Evolutionary conservation across 2,888 invertebrate genomes (phyloP).

Genomic region (Brenthis hecate): DNA sequence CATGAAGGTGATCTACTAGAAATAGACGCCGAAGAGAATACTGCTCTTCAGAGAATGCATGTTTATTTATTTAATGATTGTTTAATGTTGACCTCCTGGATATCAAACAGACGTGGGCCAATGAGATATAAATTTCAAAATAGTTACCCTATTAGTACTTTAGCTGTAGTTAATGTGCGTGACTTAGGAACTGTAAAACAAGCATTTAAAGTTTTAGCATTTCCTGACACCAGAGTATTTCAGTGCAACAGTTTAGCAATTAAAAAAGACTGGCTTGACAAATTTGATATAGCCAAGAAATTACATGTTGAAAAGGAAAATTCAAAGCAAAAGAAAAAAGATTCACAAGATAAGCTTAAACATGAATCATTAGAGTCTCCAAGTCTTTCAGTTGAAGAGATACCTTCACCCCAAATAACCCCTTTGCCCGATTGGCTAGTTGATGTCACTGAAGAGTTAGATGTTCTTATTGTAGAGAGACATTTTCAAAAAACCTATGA

Average conservation of each 20-base stretch:
- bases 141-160: slow-evolving; percentile 91
- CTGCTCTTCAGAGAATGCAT: slow-evolving; percentile 92
- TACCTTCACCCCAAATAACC: slow-evolving; percentile 67
- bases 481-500: slow-evolving; percentile 96
- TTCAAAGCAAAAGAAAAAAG: slow-evolving; percentile 80
- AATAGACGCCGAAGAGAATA: slow-evolving; percentile 93
- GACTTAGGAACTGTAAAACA: slow-evolving; percentile 95
- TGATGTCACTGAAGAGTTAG: slow-evolving; percentile 96
- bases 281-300: slow-evolving; percentile 95
- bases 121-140: slow-evolving; percentile 92
- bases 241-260: slow-evolving; percentile 91
- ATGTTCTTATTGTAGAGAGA: slow-evolving; percentile 96
- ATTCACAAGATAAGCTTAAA: slow-evolving; percentile 67
- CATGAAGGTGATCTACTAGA: slow-evolving; percentile 96
- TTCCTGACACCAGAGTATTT: slow-evolving; percentile 95
- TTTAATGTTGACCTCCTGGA: slow-evolving; percentile 93
- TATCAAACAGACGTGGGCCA: slow-evolving; percentile 88
- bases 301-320: slow-evolving; percentile 85
- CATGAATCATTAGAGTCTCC: slow-evolving; percentile 71
- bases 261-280: slow-evolving; percentile 96
- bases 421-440: slow-evolving; percentile 91
- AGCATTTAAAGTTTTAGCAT: slow-evolving; percentile 96
- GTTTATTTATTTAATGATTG: slow-evolving; percentile 96
- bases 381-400: slow-evolving; percentile 73
- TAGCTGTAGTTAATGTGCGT: slow-evolving; percentile 96